Evolutionary conservation across 2,888 invertebrate genomes (phyloP).

Genomic region (Habrosyne pyritoides): DNA sequence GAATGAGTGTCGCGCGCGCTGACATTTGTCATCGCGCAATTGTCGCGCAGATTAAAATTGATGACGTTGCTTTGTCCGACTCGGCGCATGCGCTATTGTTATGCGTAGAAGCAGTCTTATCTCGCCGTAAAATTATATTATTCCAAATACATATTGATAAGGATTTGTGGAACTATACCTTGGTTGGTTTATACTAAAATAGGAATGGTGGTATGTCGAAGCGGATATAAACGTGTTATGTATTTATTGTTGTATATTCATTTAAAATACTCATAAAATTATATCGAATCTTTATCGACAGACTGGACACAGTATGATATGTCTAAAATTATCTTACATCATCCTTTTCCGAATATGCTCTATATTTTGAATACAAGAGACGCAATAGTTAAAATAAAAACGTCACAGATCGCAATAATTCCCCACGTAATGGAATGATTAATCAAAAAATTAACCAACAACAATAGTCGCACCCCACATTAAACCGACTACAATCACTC

Average conservation of each 20-base stretch:
- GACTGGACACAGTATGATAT: too few relatives aligned
- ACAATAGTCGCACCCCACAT: slow-evolving; percentile 76
- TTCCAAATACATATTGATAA: slow-evolving; percentile 45
- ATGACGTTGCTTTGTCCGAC: slow-evolving; percentile 78
- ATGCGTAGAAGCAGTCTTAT: slow-evolving; percentile 56
- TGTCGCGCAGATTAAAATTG: slow-evolving; percentile 83
- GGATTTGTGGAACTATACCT: slow-evolving; percentile 28
- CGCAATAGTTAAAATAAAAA: slow-evolving; percentile 50
- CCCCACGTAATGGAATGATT: slow-evolving; percentile 73
- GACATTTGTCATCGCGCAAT: slow-evolving; percentile 83
- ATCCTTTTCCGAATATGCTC: slow-evolving; percentile 15
- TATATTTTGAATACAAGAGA: slow-evolving; percentile 34
- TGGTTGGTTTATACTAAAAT: neutral
- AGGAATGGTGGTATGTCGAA: neutral
- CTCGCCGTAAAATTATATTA: slow-evolving; percentile 57
- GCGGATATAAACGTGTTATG: neutral
- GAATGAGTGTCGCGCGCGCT: slow-evolving; percentile 74
- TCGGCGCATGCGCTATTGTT: slow-evolving; percentile 65
- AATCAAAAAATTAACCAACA: slow-evolving; percentile 83
- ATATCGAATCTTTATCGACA: too few relatives aligned
- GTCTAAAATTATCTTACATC: too few relatives aligned
- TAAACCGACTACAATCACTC: slow-evolving; percentile 72
- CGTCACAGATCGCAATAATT: slow-evolving; percentile 65
- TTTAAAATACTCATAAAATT: too few relatives aligned
- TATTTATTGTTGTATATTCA: too few relatives aligned